Evolutionary conservation across 2,113 vertebrate genomes (phyloP).

Genomic region (Gallinago jamesoni): DNA sequence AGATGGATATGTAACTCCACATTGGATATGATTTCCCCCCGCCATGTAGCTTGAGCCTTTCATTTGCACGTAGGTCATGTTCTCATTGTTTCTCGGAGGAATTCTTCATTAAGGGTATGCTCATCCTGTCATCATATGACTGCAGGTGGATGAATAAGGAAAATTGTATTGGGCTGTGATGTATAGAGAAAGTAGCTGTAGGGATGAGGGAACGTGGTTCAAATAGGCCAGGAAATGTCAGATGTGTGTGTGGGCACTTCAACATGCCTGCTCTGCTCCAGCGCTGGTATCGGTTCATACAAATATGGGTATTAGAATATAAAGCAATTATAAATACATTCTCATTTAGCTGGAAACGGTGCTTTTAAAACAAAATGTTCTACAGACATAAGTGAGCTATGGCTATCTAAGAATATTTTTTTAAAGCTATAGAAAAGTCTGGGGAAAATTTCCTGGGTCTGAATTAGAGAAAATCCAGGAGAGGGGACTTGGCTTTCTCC

Average conservation of each 20-base stretch:
- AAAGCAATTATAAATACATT: background rate
- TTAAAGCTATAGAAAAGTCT: background rate
- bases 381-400: rapidly evolving
- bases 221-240: background rate
- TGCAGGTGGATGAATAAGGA: background rate
- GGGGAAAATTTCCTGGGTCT: background rate
- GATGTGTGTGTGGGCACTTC: background rate
- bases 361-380: background rate
- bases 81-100: rapidly evolving
- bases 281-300: rapidly evolving
- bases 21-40: background rate
- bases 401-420: background rate
- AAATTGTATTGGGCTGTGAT: background rate
- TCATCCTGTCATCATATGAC: background rate
- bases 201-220: background rate
- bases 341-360: background rate
- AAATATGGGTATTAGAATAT: background rate
- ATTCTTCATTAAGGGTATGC: background rate
- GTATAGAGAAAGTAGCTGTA: background rate
- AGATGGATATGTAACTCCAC: background rate
- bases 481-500: background rate
- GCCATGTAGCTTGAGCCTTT: background rate
- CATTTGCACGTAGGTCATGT: background rate
- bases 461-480: background rate
- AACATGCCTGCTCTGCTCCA: rapidly evolving